Conservation (phyloP, 2,888 invertebrate species). For the Chaitophorus viminalis region DNA sequence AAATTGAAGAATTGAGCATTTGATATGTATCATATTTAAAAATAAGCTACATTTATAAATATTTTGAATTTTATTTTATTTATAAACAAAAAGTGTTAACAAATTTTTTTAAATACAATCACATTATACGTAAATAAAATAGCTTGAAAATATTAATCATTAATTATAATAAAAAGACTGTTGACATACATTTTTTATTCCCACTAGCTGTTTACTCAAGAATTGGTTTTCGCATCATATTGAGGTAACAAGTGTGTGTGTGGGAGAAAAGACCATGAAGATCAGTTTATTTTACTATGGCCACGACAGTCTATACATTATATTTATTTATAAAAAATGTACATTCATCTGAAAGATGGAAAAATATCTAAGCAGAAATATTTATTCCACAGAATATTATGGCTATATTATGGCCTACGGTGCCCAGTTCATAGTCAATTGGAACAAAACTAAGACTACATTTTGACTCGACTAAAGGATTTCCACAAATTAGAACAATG, state of each 20-base stretch:
- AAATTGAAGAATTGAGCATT: not conserved
- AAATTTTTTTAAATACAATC: not conserved
- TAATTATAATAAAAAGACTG: constrained; percentile 7
- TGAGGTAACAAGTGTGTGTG: not conserved
- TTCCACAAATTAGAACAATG: not conserved
- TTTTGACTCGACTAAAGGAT: not conserved
- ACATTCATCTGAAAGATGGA: constrained; percentile 9
- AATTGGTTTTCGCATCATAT: not conserved
- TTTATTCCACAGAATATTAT: not conserved
- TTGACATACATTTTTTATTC: not conserved
- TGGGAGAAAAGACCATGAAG: constrained; percentile 25
- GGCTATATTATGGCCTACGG: too few relatives aligned
- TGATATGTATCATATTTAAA: not conserved
- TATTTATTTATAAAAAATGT: constrained; percentile 1
- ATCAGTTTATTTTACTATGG: constrained; percentile 34
- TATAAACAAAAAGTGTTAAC: not conserved
- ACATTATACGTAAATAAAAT: not conserved
- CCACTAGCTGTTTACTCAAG: not conserved
- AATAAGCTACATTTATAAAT: not conserved
- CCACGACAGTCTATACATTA: not conserved
- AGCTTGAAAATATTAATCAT: not conserved
- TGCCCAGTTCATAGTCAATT: too few relatives aligned
- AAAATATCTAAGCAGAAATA: not conserved
- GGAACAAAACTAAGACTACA: too few relatives aligned
- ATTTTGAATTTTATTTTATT: not conserved